These are phyloP conservation scores for Caenorhabditis macrosperma DNA, from an alignment of 2,888 invertebrate species.

Conservation along the genomic window DNA sequence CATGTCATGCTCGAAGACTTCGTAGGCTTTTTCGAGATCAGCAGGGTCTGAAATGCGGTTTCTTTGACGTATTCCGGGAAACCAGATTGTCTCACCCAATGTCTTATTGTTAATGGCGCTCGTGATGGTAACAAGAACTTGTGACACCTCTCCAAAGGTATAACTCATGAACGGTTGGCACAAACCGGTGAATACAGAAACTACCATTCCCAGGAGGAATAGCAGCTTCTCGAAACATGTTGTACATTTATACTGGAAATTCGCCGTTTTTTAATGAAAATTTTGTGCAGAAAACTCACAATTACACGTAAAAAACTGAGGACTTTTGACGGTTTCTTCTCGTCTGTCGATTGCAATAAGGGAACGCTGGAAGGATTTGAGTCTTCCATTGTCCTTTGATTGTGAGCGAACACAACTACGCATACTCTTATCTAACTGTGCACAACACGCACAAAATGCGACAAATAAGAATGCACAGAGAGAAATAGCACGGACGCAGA, in stretches of 20 bases:
- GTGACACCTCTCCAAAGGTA: conserved; percentile 60
- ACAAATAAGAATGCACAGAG: neutral
- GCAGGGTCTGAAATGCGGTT: conserved; percentile 34
- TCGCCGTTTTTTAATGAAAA: neutral
- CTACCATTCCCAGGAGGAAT: conserved; percentile 59
- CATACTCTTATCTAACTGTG: neutral
- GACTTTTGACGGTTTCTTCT: conserved; percentile 34
- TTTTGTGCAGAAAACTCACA: conserved; percentile 30
- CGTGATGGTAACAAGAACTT: conserved; percentile 56
- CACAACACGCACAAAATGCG: neutral
- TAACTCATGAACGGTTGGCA: conserved; percentile 59
- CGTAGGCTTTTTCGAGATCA: conserved; percentile 52
- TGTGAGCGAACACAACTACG: too few species aligned
- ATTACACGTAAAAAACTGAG: conserved; percentile 35
- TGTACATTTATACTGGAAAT: conserved; percentile 67
- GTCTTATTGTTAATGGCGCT: conserved; percentile 48
- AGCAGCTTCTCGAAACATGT: conserved; percentile 61
- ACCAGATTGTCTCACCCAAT: conserved; percentile 11
- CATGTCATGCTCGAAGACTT: conserved; percentile 41
- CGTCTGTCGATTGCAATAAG: conserved; percentile 1
- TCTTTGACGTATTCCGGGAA: neutral
- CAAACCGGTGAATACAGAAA: conserved; percentile 66
- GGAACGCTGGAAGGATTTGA: conserved; percentile 25
- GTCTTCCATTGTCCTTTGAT: conserved; percentile 9
- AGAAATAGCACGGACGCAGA: conserved; percentile 13